Conservation (phyloP, 2,797 vertebrate genomes). For the Ctenosaura bakeri region DNA sequence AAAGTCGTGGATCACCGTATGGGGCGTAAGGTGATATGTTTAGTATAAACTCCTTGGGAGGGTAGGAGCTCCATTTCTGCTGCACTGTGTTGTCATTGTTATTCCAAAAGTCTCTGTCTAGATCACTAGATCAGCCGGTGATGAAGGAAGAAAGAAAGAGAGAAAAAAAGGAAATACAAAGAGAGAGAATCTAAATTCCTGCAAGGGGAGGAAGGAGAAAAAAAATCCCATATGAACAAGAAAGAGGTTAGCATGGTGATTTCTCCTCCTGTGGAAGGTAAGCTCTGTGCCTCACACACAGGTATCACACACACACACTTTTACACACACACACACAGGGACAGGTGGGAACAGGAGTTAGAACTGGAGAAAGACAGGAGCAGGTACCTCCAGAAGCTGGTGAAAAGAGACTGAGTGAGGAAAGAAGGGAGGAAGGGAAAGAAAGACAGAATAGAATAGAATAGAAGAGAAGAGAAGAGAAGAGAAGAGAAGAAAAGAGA, state of each 20-base stretch:
- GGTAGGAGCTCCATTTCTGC: constrained; percentile 99
- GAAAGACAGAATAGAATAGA: constrained; percentile 52
- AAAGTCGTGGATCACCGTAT: constrained; percentile 98
- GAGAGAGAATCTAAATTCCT: constrained; percentile 79
- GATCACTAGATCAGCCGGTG: constrained; percentile 96
- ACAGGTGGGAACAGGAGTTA: constrained; percentile 42
- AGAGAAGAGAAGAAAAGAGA: too few relatives aligned
- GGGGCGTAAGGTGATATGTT: constrained; percentile 99
- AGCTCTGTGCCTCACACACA: constrained; percentile 32
- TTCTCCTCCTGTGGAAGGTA: constrained; percentile 67
- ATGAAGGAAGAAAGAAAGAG: constrained; percentile 92
- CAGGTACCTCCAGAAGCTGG: constrained; percentile 65
- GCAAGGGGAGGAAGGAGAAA: constrained; percentile 55
- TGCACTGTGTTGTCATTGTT: constrained; percentile 99
- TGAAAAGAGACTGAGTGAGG: constrained; percentile 63
- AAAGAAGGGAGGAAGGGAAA: neutral
- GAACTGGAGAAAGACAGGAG: constrained; percentile 67
- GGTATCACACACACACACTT: neutral
- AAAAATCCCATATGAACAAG: constrained; percentile 51
- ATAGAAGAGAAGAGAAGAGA: too few relatives aligned
- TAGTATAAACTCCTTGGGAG: constrained; percentile 99
- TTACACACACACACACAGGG: neutral
- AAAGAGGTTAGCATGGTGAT: constrained; percentile 46
- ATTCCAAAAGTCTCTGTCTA: constrained; percentile 99
- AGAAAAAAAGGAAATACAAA: constrained; percentile 91